phyloP scores from a whole-genome alignment of 2,113 vertebrate species.

The Aramus guarauna region DNA sequence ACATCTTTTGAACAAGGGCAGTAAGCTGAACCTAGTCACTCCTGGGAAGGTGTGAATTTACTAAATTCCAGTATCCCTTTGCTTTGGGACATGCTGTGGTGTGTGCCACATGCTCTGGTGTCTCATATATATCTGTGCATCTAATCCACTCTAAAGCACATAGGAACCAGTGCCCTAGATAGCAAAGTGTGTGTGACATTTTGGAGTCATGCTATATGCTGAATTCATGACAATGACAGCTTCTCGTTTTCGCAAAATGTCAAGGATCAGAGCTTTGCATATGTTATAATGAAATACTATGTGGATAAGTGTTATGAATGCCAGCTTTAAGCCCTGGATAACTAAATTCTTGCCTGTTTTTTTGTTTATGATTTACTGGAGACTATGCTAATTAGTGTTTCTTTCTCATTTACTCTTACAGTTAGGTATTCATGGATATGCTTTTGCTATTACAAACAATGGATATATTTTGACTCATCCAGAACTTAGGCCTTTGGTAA shows the following conservation, averaged over 20 bases:
- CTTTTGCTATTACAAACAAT: slow-evolving; percentile 99
- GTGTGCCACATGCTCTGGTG: not conserved
- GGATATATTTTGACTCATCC: slow-evolving; percentile 98
- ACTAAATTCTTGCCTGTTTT: slow-evolving; percentile 63
- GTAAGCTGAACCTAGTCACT: not conserved
- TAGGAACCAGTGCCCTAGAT: not conserved
- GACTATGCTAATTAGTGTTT: slow-evolving; percentile 53
- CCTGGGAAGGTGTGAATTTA: not conserved
- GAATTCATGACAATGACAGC: slow-evolving; percentile 18
- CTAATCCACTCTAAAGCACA: not conserved
- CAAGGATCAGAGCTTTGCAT: slow-evolving; percentile 49
- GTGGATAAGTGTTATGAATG: slow-evolving; percentile 51
- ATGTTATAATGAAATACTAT: slow-evolving; percentile 46
- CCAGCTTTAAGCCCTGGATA: slow-evolving; percentile 48
- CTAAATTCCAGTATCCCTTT: not conserved
- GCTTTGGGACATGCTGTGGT: not conserved
- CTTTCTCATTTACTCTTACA: slow-evolving; percentile 69
- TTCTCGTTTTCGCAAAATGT: slow-evolving; percentile 61
- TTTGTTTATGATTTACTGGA: slow-evolving; percentile 43
- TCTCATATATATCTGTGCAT: too few relatives aligned
- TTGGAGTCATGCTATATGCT: slow-evolving; percentile 59
- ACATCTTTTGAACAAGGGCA: not conserved
- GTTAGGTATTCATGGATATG: slow-evolving; percentile 98
- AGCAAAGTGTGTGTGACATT: slow-evolving; percentile 49
- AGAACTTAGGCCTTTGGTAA: slow-evolving; percentile 95